Base-by-base conservation (phyloP, 2,888 invertebrate genomes). In the Amphipoea oculea region DNA sequence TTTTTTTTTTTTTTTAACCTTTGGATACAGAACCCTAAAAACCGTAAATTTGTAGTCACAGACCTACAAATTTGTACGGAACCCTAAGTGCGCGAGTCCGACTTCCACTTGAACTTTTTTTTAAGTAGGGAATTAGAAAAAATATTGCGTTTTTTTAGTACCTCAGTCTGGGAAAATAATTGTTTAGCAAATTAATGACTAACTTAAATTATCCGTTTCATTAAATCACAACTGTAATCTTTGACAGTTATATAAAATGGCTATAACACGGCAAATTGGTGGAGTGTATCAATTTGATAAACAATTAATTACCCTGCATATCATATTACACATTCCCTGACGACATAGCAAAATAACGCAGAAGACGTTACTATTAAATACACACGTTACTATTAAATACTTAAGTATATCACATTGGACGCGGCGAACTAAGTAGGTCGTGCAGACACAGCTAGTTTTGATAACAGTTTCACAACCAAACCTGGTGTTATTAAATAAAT, bases 321-420 rank as follows among this genome's bases (percentile, higher is more conserved):
- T 60, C 11, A 76, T 4, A 68, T 57, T 57, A 20, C 9, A 72
- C 36, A 71, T 60, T 71, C 17, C 14, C 57, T 57, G 23, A 57
- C 57, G 57, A 57, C 57, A 23, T 51, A 51, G 23, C 23, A 57
- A 60, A 7, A 66, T 54, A 65, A 65, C 14, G 51, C 67, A 62
- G 20, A 48, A 73, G n/a, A 40, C 45, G 65, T 68, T 29, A 29
- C 29, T 29, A 29, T 29, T 29, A 45, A 67, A 65, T 36, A 29
- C 71, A 74, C 45, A 68, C 68, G 48, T 74, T 63, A 57, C 60
- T 62, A 86, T 57, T 88, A 89, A 90, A 88, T 85, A 84, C 85
- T 89, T 89, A 91, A 92, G 81, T 92, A 93, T 92, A 93, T 93
- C 93, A 93, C 94, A 93, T 91, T 90, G 91, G 89, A 91, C 89